Percentiles rank a stretch among this genome's conserved stretches.
These are phyloP conservation scores for Ormyrus nitidulus DNA, from an alignment of 2,888 invertebrate species.

Conservation along the genomic window DNA sequence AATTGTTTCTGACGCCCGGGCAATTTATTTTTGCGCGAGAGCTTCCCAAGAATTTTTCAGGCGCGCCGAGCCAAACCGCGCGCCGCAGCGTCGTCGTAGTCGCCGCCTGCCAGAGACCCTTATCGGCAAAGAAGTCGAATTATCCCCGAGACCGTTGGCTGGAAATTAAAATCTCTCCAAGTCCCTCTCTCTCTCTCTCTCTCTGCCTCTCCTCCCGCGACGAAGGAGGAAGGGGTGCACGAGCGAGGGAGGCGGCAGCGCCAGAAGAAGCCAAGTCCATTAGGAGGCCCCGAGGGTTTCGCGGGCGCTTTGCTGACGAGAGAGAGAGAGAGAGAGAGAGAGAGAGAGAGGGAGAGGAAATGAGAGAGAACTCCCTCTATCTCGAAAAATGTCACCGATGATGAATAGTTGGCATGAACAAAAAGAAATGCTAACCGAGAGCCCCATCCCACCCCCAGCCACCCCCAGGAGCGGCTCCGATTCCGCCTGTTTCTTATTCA, in stretches of 20 bases:
- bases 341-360: constrained; percentile 48
- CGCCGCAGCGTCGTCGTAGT: background rate
- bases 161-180: constrained; percentile 68
- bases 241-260: constrained; percentile 56
- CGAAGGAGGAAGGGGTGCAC: constrained; percentile 57
- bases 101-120: constrained; percentile 51
- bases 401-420: constrained; percentile 76
- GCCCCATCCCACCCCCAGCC: constrained; percentile 36
- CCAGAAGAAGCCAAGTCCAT: constrained; percentile 69
- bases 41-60: constrained; percentile 48
- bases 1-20: constrained; percentile 55
- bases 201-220: constrained; percentile 31
- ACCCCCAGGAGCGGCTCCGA: constrained; percentile 22
- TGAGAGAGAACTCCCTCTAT: constrained; percentile 69
- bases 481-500: constrained; percentile 55
- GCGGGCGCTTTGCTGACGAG: constrained; percentile 31
- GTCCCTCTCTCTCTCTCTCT: constrained; percentile 45
- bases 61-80: constrained; percentile 43
- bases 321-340: constrained; percentile 32
- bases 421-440: constrained; percentile 72
- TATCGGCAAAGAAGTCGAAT: constrained; percentile 57
- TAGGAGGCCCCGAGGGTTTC: constrained; percentile 71
- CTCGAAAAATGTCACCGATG: constrained; percentile 75
- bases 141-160: constrained; percentile 57
- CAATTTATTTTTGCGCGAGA: constrained; percentile 57